phyloP scores from a whole-genome alignment of 2,888 invertebrate genomes.

The Caenorhabditis wallacei region DNA sequence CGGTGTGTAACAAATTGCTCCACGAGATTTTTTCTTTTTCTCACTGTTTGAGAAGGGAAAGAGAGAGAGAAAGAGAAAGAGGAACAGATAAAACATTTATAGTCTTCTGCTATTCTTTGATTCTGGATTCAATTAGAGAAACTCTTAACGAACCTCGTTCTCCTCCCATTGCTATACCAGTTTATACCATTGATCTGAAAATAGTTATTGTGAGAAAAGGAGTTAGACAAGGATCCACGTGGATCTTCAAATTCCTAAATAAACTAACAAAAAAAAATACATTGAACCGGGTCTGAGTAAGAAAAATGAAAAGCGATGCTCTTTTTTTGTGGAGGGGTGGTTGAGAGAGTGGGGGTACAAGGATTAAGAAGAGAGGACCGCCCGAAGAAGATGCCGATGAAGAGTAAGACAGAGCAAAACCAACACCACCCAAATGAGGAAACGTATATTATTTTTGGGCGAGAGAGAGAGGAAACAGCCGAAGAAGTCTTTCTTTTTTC shows the following conservation, averaged over 20 bases:
- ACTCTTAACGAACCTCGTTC: slow-evolving; percentile 37
- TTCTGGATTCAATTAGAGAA: slow-evolving; percentile 1
- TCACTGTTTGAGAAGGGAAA: slow-evolving; percentile 5
- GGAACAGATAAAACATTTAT: slow-evolving; percentile 13
- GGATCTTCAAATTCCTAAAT: no score
- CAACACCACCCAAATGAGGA: slow-evolving; percentile 21
- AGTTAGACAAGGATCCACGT: background rate
- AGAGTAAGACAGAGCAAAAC: slow-evolving; percentile 15
- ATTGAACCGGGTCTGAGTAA: slow-evolving; percentile 26
- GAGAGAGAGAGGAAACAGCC: background rate
- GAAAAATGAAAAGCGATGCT: slow-evolving; percentile 39
- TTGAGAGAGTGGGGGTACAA: no score
- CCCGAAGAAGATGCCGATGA: slow-evolving; percentile 1
- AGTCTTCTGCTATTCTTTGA: background rate
- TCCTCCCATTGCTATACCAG: slow-evolving; percentile 36
- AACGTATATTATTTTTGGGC: slow-evolving; percentile 31
- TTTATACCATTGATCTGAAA: slow-evolving; percentile 26
- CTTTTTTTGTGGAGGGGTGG: background rate
- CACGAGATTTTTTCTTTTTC: background rate
- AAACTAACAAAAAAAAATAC: background rate
- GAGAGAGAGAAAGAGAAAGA: background rate
- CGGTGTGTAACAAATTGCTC: slow-evolving; percentile 43
- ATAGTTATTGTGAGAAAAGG: background rate
- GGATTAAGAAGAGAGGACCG: slow-evolving; percentile 34
- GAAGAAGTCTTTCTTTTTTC: no score